Conservation (phyloP, 2,888 invertebrate genomes). For the Papilio gigon region DNA sequence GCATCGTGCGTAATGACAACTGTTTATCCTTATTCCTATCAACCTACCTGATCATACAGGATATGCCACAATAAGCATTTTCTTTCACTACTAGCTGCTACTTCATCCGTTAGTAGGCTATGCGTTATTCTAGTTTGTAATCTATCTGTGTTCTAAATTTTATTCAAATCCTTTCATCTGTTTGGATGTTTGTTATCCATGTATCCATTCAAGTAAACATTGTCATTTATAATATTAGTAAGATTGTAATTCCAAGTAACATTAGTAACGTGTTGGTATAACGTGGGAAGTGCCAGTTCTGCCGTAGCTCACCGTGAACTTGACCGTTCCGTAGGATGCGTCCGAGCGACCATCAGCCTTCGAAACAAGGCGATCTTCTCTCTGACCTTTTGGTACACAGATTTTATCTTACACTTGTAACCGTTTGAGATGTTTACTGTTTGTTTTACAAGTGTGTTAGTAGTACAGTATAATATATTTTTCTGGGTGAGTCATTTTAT, state of each 20-base stretch:
- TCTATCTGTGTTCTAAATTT: neutral
- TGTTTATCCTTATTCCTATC: no score
- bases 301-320: constrained; percentile 61
- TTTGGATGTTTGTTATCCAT: neutral
- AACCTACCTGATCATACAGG: no score
- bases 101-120: no score
- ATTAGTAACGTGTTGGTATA: neutral
- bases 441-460: neutral
- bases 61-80: no score
- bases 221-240: neutral
- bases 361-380: constrained; percentile 50
- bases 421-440: constrained; percentile 1
- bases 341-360: constrained; percentile 63
- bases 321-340: constrained; percentile 73
- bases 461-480: neutral
- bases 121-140: no score
- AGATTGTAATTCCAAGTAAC: neutral
- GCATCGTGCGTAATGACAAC: no score
- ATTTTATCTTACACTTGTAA: constrained; percentile 21
- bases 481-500: neutral
- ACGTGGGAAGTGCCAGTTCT: constrained; percentile 23
- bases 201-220: neutral
- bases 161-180: neutral
- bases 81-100: no score
- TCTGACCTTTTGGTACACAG: constrained; percentile 34